Evolutionary conservation across 2,888 invertebrate genomes (phyloP).

Genomic region (Tachystola acroxantha): DNA sequence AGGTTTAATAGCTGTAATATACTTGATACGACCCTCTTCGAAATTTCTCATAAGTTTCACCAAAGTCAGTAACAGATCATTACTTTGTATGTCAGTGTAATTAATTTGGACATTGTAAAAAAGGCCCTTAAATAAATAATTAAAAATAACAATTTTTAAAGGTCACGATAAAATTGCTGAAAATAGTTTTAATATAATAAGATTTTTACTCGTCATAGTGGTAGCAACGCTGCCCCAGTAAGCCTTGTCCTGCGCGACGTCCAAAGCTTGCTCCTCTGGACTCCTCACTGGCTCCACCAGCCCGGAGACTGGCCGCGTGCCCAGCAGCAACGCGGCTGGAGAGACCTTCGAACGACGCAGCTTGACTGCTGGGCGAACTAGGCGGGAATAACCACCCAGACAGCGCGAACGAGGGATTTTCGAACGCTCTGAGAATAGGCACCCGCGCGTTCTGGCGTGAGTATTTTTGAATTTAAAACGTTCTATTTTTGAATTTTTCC

Average conservation of each 20-base stretch:
- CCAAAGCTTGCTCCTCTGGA: constrained; percentile 68
- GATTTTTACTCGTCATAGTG: constrained; percentile 7
- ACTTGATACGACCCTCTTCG: too few species aligned
- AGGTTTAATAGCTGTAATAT: too few species aligned
- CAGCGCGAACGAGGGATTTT: not conserved
- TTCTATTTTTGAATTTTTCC: constrained; percentile 13
- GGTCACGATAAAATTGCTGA: too few species aligned
- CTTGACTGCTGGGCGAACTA: constrained; percentile 38
- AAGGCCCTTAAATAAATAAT: too few species aligned
- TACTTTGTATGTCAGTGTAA: too few species aligned
- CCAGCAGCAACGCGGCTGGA: constrained; percentile 77
- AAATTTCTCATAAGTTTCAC: too few species aligned
- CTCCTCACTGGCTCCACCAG: constrained; percentile 67
- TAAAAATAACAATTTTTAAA: too few species aligned
- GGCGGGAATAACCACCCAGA: too few species aligned
- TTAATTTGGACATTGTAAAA: too few species aligned
- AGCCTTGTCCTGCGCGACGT: constrained; percentile 73
- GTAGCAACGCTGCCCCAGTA: constrained; percentile 62
- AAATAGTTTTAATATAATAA: too few species aligned
- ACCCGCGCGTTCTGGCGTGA: constrained; percentile 5
- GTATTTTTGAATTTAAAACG: constrained; percentile 14
- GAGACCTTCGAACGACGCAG: constrained; percentile 71
- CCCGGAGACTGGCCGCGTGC: constrained; percentile 74
- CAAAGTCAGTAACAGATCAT: too few species aligned
- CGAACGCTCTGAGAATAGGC: constrained; percentile 1